Evolutionary conservation across 1,140 invertebrate genomes (phyloP), one percentile per base, ranked within the genome.

Genomic region (Anastrepha obliqua): DNA sequence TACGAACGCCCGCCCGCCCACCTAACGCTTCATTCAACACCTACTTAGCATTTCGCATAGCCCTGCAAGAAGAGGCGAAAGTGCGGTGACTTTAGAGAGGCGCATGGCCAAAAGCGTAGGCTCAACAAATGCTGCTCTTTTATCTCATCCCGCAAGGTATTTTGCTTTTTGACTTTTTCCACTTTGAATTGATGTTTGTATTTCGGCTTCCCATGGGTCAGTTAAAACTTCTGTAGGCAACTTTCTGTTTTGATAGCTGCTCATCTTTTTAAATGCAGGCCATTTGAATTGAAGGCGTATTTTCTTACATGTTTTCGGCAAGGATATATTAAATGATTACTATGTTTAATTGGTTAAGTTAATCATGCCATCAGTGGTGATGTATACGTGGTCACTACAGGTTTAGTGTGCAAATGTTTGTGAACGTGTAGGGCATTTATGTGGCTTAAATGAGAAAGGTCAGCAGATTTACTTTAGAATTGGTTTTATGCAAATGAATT

Each of bases 341-440:
- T 55, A 29, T 47, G n/a, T 55, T 81, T 81, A 81, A 55, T 81
- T 81, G 74, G 17, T 81, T 81, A 11, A 81, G 74, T 47, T 55
- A 81, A 81, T 81, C 74, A 81, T 81, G 74, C 74, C 9, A 81
- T 55, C 74, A 81, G 6, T 81, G 51, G 55, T 81, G 74, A 81
- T 47, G 74, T n/a, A 81, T 55, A 81, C 74, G 74, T 81, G 74
- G 17, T 81, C 44, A 58, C n/a, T n/a, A 74, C 44, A 74, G 3
- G 9, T 44, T 44, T 42, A 44, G 42, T 44, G 11, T 74, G 2
- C 2, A 17, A 7, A n/a, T 44, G 67, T 70, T 13, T 29, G 2
- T 70, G 6, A 4, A 44, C 17, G 11, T 44, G 42, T 67, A 67
- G 6, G 65, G 29, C 42, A 74, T 44, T 17, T 17, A 9, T 17